These are phyloP conservation scores for Liasis olivaceus DNA, from an alignment of 2,797 vertebrate genomes.

Conservation along the genomic window DNA sequence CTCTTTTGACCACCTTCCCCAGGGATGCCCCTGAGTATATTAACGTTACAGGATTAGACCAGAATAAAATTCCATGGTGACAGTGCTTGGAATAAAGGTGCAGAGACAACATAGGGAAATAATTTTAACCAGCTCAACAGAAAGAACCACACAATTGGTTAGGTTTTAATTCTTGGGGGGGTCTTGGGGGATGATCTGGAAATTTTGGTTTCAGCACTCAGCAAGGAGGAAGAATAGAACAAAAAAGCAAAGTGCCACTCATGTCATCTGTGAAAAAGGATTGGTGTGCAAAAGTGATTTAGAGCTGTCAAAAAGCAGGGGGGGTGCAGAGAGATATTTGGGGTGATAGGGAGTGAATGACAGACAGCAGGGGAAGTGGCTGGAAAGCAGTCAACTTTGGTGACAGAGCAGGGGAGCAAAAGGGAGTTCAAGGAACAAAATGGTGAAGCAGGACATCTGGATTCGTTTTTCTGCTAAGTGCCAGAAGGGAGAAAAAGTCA, in stretches of 20 bases:
- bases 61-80: background rate
- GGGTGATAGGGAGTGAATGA: background rate
- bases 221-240: background rate
- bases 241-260: background rate
- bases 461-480: background rate
- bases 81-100: background rate
- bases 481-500: constrained; percentile 25
- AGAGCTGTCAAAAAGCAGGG: background rate
- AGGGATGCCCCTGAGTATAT: background rate
- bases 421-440: constrained; percentile 19
- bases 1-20: background rate
- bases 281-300: background rate
- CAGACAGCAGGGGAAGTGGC: background rate
- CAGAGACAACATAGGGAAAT: background rate
- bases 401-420: constrained; percentile 10
- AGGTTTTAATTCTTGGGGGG: background rate
- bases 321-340: background rate
- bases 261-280: background rate
- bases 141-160: constrained; percentile 13
- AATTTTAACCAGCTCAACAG: background rate
- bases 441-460: accelerated
- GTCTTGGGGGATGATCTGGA: background rate
- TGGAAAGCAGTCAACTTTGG: constrained; percentile 16
- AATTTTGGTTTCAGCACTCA: background rate
- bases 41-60: too few relatives aligned